These are phyloP conservation scores for Bugulina stolonifera DNA, from an alignment of 2,888 invertebrate species.

Conservation along the genomic window DNA sequence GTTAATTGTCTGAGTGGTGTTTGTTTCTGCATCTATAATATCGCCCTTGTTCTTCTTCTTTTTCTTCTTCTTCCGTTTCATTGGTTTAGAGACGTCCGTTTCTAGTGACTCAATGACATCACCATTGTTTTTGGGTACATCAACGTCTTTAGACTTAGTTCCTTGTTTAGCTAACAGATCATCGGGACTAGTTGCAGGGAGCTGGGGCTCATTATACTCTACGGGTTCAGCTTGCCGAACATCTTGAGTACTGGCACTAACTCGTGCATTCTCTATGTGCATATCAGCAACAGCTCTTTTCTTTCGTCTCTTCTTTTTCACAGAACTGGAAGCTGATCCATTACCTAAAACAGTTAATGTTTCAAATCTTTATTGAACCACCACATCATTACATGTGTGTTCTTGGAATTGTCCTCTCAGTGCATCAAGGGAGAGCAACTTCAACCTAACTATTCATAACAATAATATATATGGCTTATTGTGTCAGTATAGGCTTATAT, in stretches of 20 bases:
- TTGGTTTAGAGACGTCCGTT: background rate
- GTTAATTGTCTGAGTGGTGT: background rate
- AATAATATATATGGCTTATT: no score
- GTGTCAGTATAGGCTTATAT: no score
- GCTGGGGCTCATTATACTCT: background rate
- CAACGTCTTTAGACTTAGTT: background rate
- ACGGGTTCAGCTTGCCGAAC: background rate
- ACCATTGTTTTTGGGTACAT: background rate
- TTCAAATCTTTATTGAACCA: no score
- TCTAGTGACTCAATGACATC: background rate
- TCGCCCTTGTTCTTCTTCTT: background rate
- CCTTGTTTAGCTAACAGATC: background rate
- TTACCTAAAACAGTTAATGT: background rate
- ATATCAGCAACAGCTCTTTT: background rate
- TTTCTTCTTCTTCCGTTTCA: slow-evolving; percentile 6
- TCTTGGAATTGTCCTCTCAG: no score
- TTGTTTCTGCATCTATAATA: slow-evolving; percentile 8
- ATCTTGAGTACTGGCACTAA: background rate
- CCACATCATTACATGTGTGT: no score
- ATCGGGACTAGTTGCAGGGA: background rate
- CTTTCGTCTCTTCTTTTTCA: slow-evolving; percentile 15
- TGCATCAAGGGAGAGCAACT: no score
- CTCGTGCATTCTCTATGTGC: background rate
- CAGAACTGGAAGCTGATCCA: slow-evolving; percentile 10
- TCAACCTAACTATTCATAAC: no score